Base-by-base conservation (phyloP, 1,140 invertebrate species). In the Onthophagus taurus region DNA sequence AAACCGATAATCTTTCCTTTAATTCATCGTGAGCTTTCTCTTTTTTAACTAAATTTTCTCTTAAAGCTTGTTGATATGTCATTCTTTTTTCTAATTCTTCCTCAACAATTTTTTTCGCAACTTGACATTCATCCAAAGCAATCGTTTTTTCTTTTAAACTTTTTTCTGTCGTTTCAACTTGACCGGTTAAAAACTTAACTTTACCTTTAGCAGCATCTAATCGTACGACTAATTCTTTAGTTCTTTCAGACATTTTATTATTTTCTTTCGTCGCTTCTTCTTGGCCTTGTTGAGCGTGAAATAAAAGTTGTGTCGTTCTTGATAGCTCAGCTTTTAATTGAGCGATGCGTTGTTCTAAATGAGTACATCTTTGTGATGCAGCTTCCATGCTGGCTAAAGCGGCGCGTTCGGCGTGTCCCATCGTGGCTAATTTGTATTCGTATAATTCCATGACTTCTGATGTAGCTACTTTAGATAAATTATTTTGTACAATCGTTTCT, bases 391-490 rank as follows among this genome's bases (percentile, higher is more conserved):
- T 74, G 4, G 60, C 58, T 55, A 72, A 66, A 29, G 71, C 63
- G 0, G 63, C 60, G 26, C 64, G 58, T 58, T 76, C 71, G 1
- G 67, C 63, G 46, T 75, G 68, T 19, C 59, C 61, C 66, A 75
- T 70, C 11, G 69, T 55, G 18, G 68, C 65, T 51, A 73, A 61
- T 53, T 82, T 81, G 53, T 79, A 81, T 26, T 80, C 75, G 47
- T 81, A 83, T 34, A 83, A 54, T 58, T 83, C 80, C 72, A 84
- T 82, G 2, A 83, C 68, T 20, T 75, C 72, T 1, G 79, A 80
- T 2, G 74, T 76, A 1, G 74, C 61, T 39, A 74, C 65, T 48
- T 78, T 73, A 0, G 51, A 54, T 20, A 74, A 61, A 63, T 76
- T 56, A 50, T 65, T 63, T 29, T 47, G 17, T 21, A 23, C 38